Percentiles rank a stretch among this genome's conserved stretches.
phyloP scores from a whole-genome alignment of 1,140 invertebrate species.

The Andrena cerasifolii region DNA sequence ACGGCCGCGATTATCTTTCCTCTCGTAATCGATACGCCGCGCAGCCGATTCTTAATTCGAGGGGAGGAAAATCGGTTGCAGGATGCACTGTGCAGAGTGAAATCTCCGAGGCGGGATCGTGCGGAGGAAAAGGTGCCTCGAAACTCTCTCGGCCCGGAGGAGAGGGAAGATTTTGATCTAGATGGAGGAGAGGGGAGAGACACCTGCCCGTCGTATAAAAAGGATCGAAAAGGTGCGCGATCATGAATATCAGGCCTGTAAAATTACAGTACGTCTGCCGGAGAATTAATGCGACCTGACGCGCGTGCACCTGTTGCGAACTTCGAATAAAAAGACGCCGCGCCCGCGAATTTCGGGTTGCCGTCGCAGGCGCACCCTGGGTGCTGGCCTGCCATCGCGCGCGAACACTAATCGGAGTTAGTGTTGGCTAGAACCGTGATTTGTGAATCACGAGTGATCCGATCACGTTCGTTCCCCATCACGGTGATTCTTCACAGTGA shows the following conservation, averaged over 20 bases:
- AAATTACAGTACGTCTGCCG: conserved; percentile 31
- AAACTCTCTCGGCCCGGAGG: neutral
- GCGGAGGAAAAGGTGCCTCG: neutral
- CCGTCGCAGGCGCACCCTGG: neutral
- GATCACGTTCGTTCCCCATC: too few species aligned
- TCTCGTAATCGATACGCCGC: too few species aligned
- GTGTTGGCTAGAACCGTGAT: too few species aligned
- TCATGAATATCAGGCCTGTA: conserved; percentile 34
- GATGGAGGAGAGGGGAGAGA: conserved; percentile 13
- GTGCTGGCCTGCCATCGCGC: neutral
- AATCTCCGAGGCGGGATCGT: too few species aligned
- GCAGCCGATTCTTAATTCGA: neutral
- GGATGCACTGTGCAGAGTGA: too few species aligned
- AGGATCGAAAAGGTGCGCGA: conserved; percentile 28
- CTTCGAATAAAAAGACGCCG: conserved; percentile 3
- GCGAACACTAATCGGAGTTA: too few species aligned
- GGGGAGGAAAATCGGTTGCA: too few species aligned
- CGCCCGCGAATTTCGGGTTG: neutral
- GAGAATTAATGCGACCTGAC: conserved; percentile 32
- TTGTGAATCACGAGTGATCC: too few species aligned
- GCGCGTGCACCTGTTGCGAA: conserved; percentile 25
- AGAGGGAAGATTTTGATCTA: conserved; percentile 31
- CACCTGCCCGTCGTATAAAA: conserved; percentile 35
- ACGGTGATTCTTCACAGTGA: too few species aligned
- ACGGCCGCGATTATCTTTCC: neutral